Conservation (phyloP, 2,797 vertebrate species). For the Manis crassicaudata region DNA sequence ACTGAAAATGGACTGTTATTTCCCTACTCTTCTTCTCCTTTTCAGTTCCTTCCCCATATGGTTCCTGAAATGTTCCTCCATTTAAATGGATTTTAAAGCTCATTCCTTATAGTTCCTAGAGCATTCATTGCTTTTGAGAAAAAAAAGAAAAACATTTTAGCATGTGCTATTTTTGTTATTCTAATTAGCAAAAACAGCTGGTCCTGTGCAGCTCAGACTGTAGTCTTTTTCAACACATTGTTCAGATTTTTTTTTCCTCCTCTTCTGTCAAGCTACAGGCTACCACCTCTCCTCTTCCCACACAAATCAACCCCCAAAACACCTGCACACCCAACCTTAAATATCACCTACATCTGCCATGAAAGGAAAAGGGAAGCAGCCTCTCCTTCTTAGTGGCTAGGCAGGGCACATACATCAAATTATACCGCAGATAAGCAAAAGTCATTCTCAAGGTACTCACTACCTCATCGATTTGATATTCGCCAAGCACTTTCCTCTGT, state of each 20-base stretch:
- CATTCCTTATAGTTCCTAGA: slow-evolving; percentile 87
- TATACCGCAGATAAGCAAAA: slow-evolving; percentile 32
- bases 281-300: slow-evolving; percentile 83
- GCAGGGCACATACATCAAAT: slow-evolving; percentile 43
- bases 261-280: slow-evolving; percentile 85
- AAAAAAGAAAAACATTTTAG: slow-evolving; percentile 83
- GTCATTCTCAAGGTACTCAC: slow-evolving; percentile 52
- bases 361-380: slow-evolving; percentile 69
- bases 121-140: slow-evolving; percentile 87
- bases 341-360: slow-evolving; percentile 81
- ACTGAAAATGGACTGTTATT: slow-evolving; percentile 85
- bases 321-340: slow-evolving; percentile 83
- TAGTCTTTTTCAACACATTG: slow-evolving; percentile 86
- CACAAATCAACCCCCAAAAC: slow-evolving; percentile 80
- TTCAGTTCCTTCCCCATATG: slow-evolving; percentile 87
- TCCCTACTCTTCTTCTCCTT: slow-evolving; percentile 79
- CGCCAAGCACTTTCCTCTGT: slow-evolving; percentile 20
- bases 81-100: slow-evolving; percentile 89
- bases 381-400: slow-evolving; percentile 55
- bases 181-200: slow-evolving; percentile 90
- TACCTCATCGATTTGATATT: background rate
- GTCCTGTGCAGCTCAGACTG: slow-evolving; percentile 85
- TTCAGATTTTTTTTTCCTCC: slow-evolving; percentile 76
- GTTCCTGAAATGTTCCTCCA: slow-evolving; percentile 86
- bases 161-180: slow-evolving; percentile 90